phyloP scores from a whole-genome alignment of 2,797 vertebrate genomes.

The Tokudaia tokunoshimensis region DNA sequence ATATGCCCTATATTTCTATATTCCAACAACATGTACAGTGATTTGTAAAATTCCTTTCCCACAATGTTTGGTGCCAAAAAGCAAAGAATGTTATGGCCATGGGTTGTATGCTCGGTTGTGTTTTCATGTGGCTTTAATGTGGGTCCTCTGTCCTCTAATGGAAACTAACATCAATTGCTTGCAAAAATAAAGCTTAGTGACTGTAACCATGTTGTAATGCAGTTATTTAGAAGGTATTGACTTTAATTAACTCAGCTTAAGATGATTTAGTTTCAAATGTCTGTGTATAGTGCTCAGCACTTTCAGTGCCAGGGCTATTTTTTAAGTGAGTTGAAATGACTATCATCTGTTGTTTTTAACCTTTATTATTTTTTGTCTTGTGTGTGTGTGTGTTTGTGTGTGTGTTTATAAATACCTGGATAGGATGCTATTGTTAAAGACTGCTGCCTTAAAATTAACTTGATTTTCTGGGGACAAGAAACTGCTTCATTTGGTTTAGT shows the following conservation, averaged over 20 bases:
- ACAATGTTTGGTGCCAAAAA: background rate
- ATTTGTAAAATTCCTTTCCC: background rate
- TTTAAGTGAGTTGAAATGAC: background rate
- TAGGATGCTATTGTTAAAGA: background rate
- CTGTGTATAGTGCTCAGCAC: slow-evolving; percentile 13
- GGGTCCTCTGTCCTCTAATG: background rate
- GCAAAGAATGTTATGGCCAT: background rate
- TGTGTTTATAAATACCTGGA: background rate
- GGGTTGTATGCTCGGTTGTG: background rate
- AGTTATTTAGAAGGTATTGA: slow-evolving; percentile 60
- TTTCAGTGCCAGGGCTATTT: background rate
- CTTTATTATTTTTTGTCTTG: background rate
- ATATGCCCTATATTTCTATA: background rate
- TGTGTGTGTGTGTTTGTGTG: background rate
- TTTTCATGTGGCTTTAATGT: background rate
- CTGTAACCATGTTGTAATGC: slow-evolving; percentile 23
- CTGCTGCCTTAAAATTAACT: background rate
- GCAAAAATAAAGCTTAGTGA: slow-evolving; percentile 58
- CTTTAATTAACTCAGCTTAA: slow-evolving; percentile 20
- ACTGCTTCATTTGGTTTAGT: background rate
- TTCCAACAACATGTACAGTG: rapidly evolving
- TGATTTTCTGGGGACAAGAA: background rate
- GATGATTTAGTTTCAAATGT: slow-evolving; percentile 66
- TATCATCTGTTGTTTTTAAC: background rate
- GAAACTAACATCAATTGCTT: slow-evolving; percentile 16